These are phyloP conservation scores for Eristalis tenax DNA, from an alignment of 2,888 invertebrate genomes.

Conservation along the genomic window DNA sequence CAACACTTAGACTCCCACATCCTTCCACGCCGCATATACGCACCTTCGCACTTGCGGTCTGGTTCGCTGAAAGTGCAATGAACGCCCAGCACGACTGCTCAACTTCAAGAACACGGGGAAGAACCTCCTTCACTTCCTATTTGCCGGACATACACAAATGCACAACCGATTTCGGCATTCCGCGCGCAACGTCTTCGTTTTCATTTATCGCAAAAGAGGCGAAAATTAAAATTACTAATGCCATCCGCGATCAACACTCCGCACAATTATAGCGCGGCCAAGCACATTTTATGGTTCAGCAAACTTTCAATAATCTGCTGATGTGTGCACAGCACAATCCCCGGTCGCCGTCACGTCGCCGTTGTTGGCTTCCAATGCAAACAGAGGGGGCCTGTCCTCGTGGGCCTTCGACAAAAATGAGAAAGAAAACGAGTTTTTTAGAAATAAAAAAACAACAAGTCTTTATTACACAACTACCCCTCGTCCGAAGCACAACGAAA, in stretches of 20 bases:
- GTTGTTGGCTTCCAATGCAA: no score
- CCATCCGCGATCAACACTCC: constrained; percentile 19
- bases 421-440: neutral
- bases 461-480: constrained; percentile 58
- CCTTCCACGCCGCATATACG: no score
- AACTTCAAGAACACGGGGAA: neutral
- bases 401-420: neutral
- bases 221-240: constrained; percentile 23
- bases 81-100: no score
- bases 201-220: neutral
- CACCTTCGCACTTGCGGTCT: neutral
- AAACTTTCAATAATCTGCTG: constrained; percentile 43
- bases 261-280: constrained; percentile 2
- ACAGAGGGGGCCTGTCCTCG: neutral
- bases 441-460: neutral
- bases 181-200: neutral
- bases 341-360: neutral
- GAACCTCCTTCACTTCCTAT: neutral
- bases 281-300: constrained; percentile 30
- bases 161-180: neutral
- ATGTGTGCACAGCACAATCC: constrained; percentile 1
- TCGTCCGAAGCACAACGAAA: constrained; percentile 2
- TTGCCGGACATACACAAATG: neutral
- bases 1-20: no score
- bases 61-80: neutral